Evolutionary conservation across 2,888 invertebrate species (phyloP).

Genomic region (Eilema sororculum): DNA sequence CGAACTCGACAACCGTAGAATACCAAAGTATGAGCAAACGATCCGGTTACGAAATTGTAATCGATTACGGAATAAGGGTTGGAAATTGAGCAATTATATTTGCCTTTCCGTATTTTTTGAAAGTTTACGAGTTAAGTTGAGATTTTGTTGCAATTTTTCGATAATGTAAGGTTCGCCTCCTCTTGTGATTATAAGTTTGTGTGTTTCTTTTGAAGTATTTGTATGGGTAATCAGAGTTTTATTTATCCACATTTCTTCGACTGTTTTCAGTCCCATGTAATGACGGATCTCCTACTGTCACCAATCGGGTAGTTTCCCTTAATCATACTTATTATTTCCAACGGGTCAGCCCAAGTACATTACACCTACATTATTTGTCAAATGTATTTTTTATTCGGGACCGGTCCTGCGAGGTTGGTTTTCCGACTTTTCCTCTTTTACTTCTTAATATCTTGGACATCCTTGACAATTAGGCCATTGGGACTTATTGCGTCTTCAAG

Average conservation of each 20-base stretch:
- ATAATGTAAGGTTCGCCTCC: background rate
- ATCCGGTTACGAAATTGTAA: constrained; percentile 60
- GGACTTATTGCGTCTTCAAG: too few species aligned
- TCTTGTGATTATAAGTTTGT: background rate
- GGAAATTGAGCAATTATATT: constrained; percentile 27
- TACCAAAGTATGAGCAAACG: constrained; percentile 58
- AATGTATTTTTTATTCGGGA: background rate
- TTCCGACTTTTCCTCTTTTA: background rate
- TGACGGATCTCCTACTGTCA: background rate
- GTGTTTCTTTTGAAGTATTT: background rate
- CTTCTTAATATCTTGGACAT: background rate
- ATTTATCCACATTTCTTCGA: background rate
- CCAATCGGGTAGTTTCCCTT: background rate
- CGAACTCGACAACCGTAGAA: constrained; percentile 56
- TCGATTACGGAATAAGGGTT: constrained; percentile 56
- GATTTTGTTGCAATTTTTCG: background rate
- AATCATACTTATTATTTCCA: background rate
- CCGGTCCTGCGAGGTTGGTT: background rate
- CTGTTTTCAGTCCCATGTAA: background rate
- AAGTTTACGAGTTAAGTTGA: constrained; percentile 23
- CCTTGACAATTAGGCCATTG: too few species aligned
- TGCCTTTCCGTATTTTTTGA: constrained; percentile 33
- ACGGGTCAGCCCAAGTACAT: background rate
- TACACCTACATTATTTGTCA: background rate
- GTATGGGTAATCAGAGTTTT: background rate